Conservation (phyloP, 2,888 invertebrate genomes). For the Rotaria sp. region DNA sequence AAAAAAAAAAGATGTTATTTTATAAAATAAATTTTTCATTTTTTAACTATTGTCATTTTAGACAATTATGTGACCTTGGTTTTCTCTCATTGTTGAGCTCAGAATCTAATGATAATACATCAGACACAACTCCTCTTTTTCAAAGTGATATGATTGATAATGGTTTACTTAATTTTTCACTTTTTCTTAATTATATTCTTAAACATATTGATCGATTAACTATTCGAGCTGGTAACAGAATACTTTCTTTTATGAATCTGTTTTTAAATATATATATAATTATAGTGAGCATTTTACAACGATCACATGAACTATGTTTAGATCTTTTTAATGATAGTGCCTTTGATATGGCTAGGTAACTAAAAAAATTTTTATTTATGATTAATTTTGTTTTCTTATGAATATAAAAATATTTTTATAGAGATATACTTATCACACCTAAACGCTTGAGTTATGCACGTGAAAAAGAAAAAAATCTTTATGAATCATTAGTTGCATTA, state of each 20-base stretch:
- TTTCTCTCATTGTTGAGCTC: neutral
- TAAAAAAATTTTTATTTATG: neutral
- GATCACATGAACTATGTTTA: neutral
- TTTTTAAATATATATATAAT: neutral
- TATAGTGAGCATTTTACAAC: neutral
- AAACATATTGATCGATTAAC: neutral
- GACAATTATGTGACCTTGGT: constrained; percentile 27
- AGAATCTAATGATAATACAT: neutral
- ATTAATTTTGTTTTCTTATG: too few species aligned
- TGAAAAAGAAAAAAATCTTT: constrained; percentile 71
- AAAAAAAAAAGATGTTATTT: too few species aligned
- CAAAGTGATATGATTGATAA: constrained; percentile 28
- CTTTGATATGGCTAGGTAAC: constrained; percentile 13
- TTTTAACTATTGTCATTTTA: neutral
- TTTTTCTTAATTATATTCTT: neutral
- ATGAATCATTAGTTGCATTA: constrained; percentile 65
- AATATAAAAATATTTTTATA: neutral
- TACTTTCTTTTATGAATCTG: neutral
- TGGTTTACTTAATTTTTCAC: neutral
- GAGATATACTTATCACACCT: constrained; percentile 74
- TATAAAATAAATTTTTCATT: too few species aligned
- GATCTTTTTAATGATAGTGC: constrained; percentile 23
- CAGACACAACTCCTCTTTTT: neutral
- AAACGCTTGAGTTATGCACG: constrained; percentile 72
- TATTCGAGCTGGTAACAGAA: neutral